These are phyloP conservation scores for Meandrusa payeni DNA, from an alignment of 2,888 invertebrate genomes.

Conservation along the genomic window DNA sequence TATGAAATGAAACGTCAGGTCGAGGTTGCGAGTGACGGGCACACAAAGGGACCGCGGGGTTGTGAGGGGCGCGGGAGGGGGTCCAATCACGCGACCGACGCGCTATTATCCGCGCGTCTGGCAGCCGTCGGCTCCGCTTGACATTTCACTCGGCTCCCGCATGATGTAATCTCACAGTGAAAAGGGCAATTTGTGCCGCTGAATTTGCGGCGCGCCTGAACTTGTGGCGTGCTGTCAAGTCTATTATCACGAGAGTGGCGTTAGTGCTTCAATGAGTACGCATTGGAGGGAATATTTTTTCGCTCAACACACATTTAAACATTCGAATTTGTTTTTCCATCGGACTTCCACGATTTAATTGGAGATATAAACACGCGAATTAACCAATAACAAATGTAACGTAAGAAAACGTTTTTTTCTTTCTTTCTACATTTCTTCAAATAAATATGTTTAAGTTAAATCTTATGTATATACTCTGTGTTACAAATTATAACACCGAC, in stretches of 20 bases:
- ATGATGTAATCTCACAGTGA: slow-evolving; percentile 81
- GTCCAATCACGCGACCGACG: slow-evolving; percentile 80
- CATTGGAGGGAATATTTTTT: too few relatives aligned
- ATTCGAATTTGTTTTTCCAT: too few relatives aligned
- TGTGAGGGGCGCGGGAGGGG: slow-evolving; percentile 47
- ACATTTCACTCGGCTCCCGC: slow-evolving; percentile 81
- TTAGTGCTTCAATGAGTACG: slow-evolving; percentile 41
- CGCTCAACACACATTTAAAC: too few relatives aligned
- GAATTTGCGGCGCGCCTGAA: slow-evolving; percentile 77
- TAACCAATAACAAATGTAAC: too few relatives aligned
- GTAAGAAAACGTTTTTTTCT: too few relatives aligned
- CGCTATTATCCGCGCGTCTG: slow-evolving; percentile 81
- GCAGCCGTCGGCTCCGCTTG: slow-evolving; percentile 80
- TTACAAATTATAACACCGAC: too few relatives aligned
- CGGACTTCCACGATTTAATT: too few relatives aligned
- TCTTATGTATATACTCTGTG: too few relatives aligned
- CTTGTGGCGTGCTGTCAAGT: slow-evolving; percentile 74
- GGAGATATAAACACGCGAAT: too few relatives aligned
- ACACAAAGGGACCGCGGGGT: slow-evolving; percentile 68
- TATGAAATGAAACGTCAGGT: slow-evolving; percentile 77
- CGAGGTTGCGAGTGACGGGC: slow-evolving; percentile 74
- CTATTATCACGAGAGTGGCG: slow-evolving; percentile 53
- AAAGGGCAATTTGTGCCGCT: slow-evolving; percentile 81
- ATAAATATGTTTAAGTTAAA: too few relatives aligned
- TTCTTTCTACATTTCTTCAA: too few relatives aligned